These are phyloP conservation scores for Echinops telfairi DNA, from an alignment of 2,113 vertebrate genomes.

Conservation along the genomic window DNA sequence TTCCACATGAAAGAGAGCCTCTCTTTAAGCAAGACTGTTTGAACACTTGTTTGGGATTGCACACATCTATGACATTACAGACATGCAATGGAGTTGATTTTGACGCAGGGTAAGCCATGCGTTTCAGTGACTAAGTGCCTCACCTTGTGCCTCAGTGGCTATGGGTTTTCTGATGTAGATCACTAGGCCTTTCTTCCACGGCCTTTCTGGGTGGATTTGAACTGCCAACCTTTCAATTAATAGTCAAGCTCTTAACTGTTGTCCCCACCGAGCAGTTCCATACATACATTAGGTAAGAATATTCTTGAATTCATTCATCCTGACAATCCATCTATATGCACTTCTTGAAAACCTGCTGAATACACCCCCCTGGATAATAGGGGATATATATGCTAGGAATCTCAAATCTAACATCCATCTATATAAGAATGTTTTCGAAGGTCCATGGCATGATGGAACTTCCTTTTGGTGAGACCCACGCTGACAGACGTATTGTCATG, in stretches of 20 bases:
- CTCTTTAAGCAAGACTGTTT: background rate
- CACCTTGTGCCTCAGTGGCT: background rate
- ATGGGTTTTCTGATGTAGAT: background rate
- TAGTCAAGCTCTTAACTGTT: background rate
- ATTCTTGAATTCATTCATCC: background rate
- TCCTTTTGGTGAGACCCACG: background rate
- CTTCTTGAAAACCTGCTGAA: background rate
- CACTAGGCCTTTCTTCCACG: background rate
- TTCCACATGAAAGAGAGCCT: background rate
- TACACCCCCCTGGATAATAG: no score
- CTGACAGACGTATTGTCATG: rapidly evolving
- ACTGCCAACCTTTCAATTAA: background rate
- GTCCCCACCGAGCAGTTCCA: background rate
- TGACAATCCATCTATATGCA: background rate
- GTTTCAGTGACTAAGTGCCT: background rate
- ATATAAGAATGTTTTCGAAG: background rate
- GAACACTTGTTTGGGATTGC: background rate
- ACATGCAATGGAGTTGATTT: background rate
- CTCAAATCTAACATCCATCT: background rate
- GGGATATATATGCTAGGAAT: background rate
- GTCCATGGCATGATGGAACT: background rate
- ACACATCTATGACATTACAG: background rate
- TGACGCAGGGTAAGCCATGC: background rate
- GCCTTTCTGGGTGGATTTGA: background rate
- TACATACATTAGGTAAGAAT: background rate